Base-by-base conservation (phyloP, 2,888 invertebrate genomes). In the Hecatera dysodea region DNA sequence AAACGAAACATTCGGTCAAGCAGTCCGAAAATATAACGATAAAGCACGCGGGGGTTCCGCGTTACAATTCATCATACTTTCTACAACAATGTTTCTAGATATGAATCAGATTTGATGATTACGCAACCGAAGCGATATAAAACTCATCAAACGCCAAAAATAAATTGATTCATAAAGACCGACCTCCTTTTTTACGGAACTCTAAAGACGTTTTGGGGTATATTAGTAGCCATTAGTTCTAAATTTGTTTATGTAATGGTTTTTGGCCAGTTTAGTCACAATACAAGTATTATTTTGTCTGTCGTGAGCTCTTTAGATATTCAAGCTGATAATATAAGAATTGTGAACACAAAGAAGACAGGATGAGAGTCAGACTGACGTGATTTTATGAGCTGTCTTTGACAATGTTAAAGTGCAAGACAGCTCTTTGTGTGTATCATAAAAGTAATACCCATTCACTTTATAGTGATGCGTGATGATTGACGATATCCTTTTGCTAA, bases 61-160 rank as follows among this genome's bases (percentile, higher is more conserved):
- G 61, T 55, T 61, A 44, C 53, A 69, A 80, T 67, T 81, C 15
- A 73, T 52, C 55, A 67, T 69, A 74, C 78, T 80, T 80, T 78
- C 73, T 80, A 78, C 55, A 53, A 48, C n/a, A 52, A 56, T 65
- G 9, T 50, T 62, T 48, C 39, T 44, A 64, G 75, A 71, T 75
- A 75, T 46, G 39, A 68, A 66, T 75, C 63, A 52, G 66, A 70
- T 66, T 65, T 72, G 15, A 57, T 46, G 33, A 46, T 68, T 78
- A 66, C 48, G 33, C 22, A 79, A 82, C 67, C 46, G 6, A 63
- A 66, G 63, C 48, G 24, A 52, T 56, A 52, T 29, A 57, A 76
- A 72, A 66, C 46, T 60, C 60, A 72, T 65, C 59, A 71, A 46
- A 75, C n/a, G 42, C 71, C 61, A 64, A 77, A 67, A 66, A 24